Base-by-base conservation (phyloP, 2,113 vertebrate species). In the Phalacrocorax carbo region DNA sequence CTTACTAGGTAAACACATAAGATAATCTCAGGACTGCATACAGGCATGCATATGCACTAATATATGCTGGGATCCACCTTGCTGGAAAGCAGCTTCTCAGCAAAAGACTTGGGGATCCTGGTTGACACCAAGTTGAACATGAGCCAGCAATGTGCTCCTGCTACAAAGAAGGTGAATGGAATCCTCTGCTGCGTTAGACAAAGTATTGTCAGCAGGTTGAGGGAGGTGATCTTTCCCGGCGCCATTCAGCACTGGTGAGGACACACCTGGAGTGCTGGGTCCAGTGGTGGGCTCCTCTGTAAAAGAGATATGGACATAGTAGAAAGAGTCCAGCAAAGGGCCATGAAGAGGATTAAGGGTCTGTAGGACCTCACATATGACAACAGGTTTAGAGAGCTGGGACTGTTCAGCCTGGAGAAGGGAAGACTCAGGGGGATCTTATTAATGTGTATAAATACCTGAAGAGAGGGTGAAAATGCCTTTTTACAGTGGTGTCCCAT, bases 311-410 rank as follows among this genome's bases (percentile, higher is more conserved):
- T 18, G 13, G n/a, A 15, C 6, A 13, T 29, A 15, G 15, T 29
- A 36, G 10, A 60, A 4, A 0, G 0, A 55, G 25, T 60, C 29
- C 34, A 66, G 25, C 32, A 62, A 20, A 34, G 34, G 16, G 3
- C 29, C 14, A 30, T 0, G 2, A 83, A 52, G 27, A 61, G 8
- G 3, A 34, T 36, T 8, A 46, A 55, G 66, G 12, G 9, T 57
- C 5, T 81, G 30, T 10, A 77, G 6, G 46, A 48, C 13, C 8
- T 42, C 9, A 66, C 7, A 15, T 61, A 4, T 36, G 32, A 60
- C 10, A 11, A 82, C 55, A 46, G 5, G 13, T 4, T 55, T 27
- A 65, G 9, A 34, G 6, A 65, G 21, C 10, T 60, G 1, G 11
- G 17, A n/a, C 49, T 69, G 16, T 40, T 69, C 17, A 86, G 4